Base-by-base conservation (phyloP, 92 coral and sea anemone species). In the Blastomussa wellsi region DNA sequence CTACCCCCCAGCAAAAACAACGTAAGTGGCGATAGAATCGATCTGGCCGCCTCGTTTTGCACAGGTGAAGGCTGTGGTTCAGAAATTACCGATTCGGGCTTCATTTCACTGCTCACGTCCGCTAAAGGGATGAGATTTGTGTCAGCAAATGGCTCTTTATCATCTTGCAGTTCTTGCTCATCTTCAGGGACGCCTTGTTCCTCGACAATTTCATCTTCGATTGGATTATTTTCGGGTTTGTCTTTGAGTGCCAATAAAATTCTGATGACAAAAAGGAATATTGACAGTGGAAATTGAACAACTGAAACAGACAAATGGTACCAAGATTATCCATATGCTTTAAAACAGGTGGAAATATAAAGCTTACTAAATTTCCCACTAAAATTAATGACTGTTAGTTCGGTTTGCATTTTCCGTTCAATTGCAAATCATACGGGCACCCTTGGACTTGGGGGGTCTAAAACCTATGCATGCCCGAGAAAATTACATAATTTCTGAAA, bases 21-120 rank as follows among this genome's bases (percentile, higher is more conserved):
- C 24, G 84, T 66, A 10, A 80, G 19, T 20, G 84, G 84, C 11
- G 84, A 80, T 9, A 67, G 3, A 5, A 20, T 24, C 9, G 39
- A 24, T 3, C 8, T 13, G 13, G 20, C 20, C 35, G 26, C 24
- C n/a, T 33, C 22, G 33, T 2, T 36, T 44, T 31, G 5, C 47
- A 7, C 28, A 7, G 44, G 1, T 12, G 76, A 47, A 24, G 59
- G 3, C 31, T 13, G 19, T 14, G 19, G 17, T 11, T 12, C 38
- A 10, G 20, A 22, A 33, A 69, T 0, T 16, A 5, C 32, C 1
- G 35, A 2, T 29, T 19, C 26, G 1, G 59, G 59, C 15, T 26
- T 44, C 42, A 31, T 2, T 12, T 65, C 28, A 17, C 24, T 38
- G 29, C 51, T 20, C 29, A 0, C 32, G 11, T 33, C 4, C 0